Conservation (phyloP, 2,888 invertebrate species). For the Andrena haemorrhoa region DNA sequence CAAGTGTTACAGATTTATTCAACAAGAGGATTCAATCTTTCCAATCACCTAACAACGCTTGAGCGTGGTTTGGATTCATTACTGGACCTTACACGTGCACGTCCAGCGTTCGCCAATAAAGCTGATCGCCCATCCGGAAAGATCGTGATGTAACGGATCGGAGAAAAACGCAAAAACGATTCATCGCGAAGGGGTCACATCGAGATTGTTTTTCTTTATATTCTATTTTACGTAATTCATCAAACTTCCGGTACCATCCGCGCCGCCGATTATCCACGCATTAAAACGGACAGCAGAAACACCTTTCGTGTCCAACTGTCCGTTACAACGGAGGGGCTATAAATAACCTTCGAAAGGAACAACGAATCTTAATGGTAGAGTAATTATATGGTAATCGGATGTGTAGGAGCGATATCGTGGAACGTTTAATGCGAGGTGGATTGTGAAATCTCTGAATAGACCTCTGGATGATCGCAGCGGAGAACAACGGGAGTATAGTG, state of each 20-base stretch:
- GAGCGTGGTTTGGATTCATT: not conserved
- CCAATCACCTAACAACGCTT: not conserved
- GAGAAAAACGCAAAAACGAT: not conserved
- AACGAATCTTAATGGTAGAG: constrained; percentile 1
- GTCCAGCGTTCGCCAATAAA: not conserved
- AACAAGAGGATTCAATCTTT: no score
- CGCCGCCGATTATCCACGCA: constrained; percentile 20
- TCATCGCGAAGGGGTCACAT: no score
- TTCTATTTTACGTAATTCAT: constrained; percentile 51
- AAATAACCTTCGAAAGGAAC: constrained; percentile 11
- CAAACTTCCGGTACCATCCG: constrained; percentile 45
- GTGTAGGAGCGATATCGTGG: constrained; percentile 6
- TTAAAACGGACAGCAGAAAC: constrained; percentile 30
- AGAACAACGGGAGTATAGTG: no score
- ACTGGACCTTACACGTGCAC: not conserved
- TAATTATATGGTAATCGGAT: constrained; percentile 39
- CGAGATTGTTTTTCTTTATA: constrained; percentile 8
- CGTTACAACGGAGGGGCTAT: constrained; percentile 15
- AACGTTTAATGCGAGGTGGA: not conserved
- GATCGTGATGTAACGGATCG: not conserved
- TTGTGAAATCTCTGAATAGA: not conserved
- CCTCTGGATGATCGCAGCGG: no score
- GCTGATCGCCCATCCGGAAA: not conserved
- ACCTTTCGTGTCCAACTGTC: constrained; percentile 36
- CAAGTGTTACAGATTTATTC: no score